phyloP scores from a whole-genome alignment of 2,797 vertebrate genomes.

The Melopsittacus undulatus region DNA sequence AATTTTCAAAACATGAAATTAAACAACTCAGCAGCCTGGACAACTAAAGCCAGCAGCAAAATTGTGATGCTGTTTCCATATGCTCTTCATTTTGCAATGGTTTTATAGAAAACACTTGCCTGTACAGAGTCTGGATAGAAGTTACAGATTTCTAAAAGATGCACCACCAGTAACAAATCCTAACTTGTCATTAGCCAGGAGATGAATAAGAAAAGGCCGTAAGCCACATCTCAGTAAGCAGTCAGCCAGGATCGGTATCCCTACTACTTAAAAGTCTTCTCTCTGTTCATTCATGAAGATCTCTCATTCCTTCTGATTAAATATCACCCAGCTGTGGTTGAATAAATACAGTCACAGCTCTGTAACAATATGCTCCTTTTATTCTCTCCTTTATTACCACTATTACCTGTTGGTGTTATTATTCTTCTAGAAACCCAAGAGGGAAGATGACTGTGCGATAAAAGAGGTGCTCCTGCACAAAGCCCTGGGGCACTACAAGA shows the following conservation, averaged over 20 bases:
- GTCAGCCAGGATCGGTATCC: neutral
- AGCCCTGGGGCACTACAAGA: accelerated
- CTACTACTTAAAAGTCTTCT: neutral
- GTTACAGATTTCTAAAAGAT: neutral
- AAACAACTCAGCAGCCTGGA: neutral
- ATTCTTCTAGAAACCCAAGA: neutral
- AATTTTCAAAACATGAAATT: neutral
- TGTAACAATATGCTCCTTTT: neutral
- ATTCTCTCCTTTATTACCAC: neutral
- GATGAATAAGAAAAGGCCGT: neutral
- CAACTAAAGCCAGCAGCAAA: neutral
- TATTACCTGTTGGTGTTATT: neutral
- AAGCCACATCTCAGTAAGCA: neutral
- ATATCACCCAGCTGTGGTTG: neutral
- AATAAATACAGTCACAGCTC: neutral
- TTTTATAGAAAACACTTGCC: neutral
- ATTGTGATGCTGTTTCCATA: neutral
- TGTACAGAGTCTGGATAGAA: neutral
- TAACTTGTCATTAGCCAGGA: neutral
- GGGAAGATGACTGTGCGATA: accelerated
- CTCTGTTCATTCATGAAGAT: neutral
- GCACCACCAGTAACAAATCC: neutral
- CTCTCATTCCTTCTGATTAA: neutral
- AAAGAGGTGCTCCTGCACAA: accelerated
- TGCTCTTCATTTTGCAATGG: accelerated